phyloP scores from a whole-genome alignment of 2,797 vertebrate genomes.

The Alauda arvensis region DNA sequence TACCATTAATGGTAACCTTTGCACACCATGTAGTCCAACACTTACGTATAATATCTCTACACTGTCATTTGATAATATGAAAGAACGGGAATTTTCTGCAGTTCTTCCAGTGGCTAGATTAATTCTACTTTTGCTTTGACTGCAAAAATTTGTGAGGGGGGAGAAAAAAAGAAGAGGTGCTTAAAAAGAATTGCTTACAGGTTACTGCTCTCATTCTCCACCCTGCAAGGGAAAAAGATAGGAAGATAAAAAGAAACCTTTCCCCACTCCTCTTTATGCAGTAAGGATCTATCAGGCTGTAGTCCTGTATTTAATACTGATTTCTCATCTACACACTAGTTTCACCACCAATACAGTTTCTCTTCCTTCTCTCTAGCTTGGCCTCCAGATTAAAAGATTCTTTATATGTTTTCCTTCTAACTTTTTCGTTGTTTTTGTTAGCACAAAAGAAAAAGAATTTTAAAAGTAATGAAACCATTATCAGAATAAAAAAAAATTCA shows the following conservation, averaged over 20 bases:
- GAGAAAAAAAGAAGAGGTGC: accelerated
- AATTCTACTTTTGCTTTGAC: background rate
- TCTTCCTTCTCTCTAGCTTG: background rate
- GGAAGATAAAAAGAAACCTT: background rate
- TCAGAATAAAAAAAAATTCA: background rate
- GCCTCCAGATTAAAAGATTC: background rate
- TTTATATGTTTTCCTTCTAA: background rate
- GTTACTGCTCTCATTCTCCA: background rate
- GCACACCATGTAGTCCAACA: background rate
- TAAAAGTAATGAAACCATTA: background rate
- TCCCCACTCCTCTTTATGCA: background rate
- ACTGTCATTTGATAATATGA: background rate
- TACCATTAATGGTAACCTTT: background rate
- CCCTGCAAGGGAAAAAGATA: background rate
- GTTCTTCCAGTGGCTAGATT: background rate
- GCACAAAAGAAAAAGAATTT: background rate
- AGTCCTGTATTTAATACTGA: background rate
- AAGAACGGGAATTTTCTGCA: background rate
- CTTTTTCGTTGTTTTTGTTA: background rate
- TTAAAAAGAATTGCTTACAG: background rate
- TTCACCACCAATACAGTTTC: background rate
- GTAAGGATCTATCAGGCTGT: background rate
- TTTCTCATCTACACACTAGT: background rate
- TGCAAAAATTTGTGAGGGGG: background rate
- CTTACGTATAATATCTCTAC: too few species aligned